A percentile compares a stretch with the other conserved stretches of the same genome.
phyloP scores from a whole-genome alignment of 2,797 vertebrate genomes.

The Labroides dimidiatus region DNA sequence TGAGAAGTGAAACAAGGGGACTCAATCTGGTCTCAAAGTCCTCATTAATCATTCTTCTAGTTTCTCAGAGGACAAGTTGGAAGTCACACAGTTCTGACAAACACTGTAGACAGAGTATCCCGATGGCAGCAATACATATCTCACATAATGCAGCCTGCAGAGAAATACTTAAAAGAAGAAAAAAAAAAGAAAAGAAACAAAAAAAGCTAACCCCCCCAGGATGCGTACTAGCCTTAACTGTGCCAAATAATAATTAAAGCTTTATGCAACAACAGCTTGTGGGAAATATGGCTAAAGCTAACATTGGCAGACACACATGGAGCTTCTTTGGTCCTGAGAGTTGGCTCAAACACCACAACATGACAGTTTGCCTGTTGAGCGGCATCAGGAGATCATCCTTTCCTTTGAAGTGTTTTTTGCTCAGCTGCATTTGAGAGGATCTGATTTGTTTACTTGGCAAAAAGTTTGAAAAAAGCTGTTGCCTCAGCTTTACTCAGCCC shows the following conservation, averaged over 20 bases:
- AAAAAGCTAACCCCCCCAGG: not conserved
- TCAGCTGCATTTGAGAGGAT: constrained; percentile 30
- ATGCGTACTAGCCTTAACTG: constrained; percentile 37
- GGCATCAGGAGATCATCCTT: constrained; percentile 20
- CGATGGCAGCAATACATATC: not conserved
- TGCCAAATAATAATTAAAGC: constrained; percentile 33
- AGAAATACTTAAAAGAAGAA: not conserved
- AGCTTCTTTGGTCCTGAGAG: constrained; percentile 44
- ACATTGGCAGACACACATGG: constrained; percentile 15
- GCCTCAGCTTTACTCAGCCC: constrained; percentile 1
- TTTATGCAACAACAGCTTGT: constrained; percentile 46
- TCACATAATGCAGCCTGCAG: not conserved
- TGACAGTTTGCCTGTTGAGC: constrained; percentile 25
- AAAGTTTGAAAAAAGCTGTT: constrained; percentile 15
- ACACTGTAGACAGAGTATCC: not conserved
- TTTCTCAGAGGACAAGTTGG: constrained; percentile 24
- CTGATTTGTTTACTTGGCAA: constrained; percentile 26
- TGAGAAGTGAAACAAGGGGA: constrained; percentile 22
- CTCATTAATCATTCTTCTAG: constrained; percentile 51
- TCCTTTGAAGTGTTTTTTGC: constrained; percentile 23
- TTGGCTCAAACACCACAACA: constrained; percentile 23
- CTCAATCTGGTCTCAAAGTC: constrained; percentile 38
- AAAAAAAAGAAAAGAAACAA: not conserved
- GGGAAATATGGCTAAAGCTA: constrained; percentile 31
- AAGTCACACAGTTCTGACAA: constrained; percentile 2